Conservation (phyloP, 1,140 invertebrate species). For the Dinoponera quadriceps region DNA sequence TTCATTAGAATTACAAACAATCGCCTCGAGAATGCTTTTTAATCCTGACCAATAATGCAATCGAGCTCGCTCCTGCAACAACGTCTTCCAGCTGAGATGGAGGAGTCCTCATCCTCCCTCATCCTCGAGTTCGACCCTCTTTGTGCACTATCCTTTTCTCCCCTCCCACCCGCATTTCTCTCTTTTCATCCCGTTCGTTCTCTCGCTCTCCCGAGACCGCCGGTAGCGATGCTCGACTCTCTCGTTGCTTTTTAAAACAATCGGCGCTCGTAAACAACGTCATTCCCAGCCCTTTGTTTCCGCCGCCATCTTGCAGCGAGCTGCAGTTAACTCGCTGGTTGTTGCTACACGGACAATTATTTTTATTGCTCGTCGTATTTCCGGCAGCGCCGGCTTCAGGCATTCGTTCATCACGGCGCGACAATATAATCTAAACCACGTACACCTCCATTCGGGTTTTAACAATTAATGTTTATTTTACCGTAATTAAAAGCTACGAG, state of each 20-base stretch:
- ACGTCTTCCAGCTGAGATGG: slow-evolving; percentile 12
- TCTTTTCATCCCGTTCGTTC: neutral
- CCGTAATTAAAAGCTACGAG: neutral
- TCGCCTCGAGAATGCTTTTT: slow-evolving; percentile 72
- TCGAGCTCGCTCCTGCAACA: slow-evolving; percentile 26
- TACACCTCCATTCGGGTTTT: neutral
- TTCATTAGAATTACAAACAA: slow-evolving; percentile 74
- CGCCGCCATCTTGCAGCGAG: slow-evolving; percentile 68
- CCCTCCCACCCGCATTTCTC: neutral
- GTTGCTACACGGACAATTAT: slow-evolving; percentile 57
- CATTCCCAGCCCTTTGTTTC: slow-evolving; percentile 77
- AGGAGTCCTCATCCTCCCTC: slow-evolving; percentile 46
- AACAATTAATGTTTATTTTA: slow-evolving; percentile 31
- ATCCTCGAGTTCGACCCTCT: slow-evolving; percentile 30
- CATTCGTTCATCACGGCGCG: slow-evolving; percentile 10
- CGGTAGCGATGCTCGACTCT: slow-evolving; percentile 62
- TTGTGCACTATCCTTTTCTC: neutral
- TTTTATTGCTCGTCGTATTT: slow-evolving; percentile 55
- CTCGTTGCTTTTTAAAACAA: slow-evolving; percentile 78
- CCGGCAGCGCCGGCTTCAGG: neutral
- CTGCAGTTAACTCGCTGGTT: slow-evolving; percentile 30
- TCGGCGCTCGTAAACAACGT: slow-evolving; percentile 79
- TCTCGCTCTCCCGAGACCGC: slow-evolving; percentile 29
- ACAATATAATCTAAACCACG: neutral
- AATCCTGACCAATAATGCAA: slow-evolving; percentile 73